Base-by-base conservation (phyloP, 2,888 invertebrate species). In the Heteromurus nitidus region DNA sequence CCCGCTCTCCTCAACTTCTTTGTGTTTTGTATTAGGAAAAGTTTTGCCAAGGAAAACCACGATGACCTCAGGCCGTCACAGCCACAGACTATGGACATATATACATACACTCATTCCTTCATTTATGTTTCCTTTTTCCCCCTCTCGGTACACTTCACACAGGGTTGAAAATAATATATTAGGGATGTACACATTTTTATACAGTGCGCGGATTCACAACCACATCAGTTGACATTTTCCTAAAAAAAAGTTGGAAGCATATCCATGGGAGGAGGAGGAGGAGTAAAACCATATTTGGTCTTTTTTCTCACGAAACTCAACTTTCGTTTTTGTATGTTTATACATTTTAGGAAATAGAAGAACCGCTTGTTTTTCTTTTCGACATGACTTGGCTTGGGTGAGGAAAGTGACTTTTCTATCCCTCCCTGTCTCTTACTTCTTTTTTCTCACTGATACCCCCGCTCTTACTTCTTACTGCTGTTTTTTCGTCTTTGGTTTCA, bases 31-130 rank as follows among this genome's bases (percentile, higher is more conserved):
- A 67, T 65, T 67, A 65, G 31, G 30, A 73, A 80, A 80, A 80
- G 72, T 80, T n/a, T 80, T 73, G 67, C 55, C 22, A 50, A 65
- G 80, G 73, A 65, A 80, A 80, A 80, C 72, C 80, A 80, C 64
- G 80, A 70, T 80, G 80, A 80, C 80, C 80, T 80, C 80, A 73
- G 80, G 73, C 80, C 80, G 80, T 80, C 80, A 73, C 72, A 80
- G 80, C 72, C 80, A 80, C 67, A 55, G 80, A 60, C 80, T 80
- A 73, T 58, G 60, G 47, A 73, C 58, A 50, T 67, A 58, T 50
- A 72, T 55, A 42, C 42, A 26, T 79, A 36, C 55, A 55, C 55
- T 55, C 31, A 64, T 47, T 69, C 50, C 13, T 44, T 24, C n/a
- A 28, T 68, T 28, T 60, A 60, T 44, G 58, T 44, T 67, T 50